phyloP scores from a whole-genome alignment of 2,113 vertebrate genomes.

The Myrmecophaga tridactyla region DNA sequence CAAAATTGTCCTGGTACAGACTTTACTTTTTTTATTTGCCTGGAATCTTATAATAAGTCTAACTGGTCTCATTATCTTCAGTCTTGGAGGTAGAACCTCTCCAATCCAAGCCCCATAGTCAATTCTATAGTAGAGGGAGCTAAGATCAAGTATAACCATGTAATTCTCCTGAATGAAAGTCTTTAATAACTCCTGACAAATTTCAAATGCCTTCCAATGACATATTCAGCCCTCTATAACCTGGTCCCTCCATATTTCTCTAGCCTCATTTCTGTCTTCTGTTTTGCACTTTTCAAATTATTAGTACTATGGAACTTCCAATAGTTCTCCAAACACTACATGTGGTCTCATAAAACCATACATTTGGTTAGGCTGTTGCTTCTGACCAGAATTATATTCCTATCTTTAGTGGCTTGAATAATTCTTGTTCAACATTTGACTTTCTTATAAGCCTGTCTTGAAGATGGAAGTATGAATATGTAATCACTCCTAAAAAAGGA shows the following conservation, averaged over 20 bases:
- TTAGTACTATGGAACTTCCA: neutral
- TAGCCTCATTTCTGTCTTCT: neutral
- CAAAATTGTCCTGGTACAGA: neutral
- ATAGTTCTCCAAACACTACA: neutral
- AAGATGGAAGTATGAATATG: neutral
- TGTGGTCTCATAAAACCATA: neutral
- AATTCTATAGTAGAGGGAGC: neutral
- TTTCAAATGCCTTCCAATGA: neutral
- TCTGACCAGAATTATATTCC: neutral
- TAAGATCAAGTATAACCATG: neutral
- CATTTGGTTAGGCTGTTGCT: neutral
- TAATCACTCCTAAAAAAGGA: neutral
- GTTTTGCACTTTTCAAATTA: neutral
- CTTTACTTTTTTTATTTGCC: neutral
- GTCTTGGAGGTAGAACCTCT: neutral
- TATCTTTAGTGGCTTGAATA: neutral
- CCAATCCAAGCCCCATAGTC: neutral
- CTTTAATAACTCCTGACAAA: neutral
- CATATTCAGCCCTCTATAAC: neutral
- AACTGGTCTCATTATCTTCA: neutral
- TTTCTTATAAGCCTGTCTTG: neutral
- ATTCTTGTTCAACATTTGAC: neutral
- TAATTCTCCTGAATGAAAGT: neutral
- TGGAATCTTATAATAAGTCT: neutral
- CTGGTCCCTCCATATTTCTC: neutral